Evolutionary conservation across 2,888 invertebrate genomes (phyloP).

Genomic region (Lucinisca nassula): DNA sequence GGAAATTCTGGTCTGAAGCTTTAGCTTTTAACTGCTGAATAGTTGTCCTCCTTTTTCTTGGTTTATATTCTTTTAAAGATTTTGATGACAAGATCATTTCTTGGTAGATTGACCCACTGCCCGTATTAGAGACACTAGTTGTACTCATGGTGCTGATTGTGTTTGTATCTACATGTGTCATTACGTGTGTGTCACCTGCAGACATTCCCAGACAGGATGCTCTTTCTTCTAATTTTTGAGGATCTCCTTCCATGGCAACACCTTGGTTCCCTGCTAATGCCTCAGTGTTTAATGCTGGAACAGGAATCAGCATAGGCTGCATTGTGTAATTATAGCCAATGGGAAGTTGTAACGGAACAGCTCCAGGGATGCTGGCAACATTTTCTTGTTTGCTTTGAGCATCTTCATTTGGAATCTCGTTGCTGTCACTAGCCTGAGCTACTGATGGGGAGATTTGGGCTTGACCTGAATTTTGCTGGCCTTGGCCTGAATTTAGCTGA

Average conservation of each 20-base stretch:
- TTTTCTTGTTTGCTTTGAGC: not conserved
- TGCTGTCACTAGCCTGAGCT: not conserved
- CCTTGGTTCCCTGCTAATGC: not conserved
- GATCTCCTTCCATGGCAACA: not conserved
- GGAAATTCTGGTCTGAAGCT: conserved; percentile 75
- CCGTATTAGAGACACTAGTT: conserved; percentile 67
- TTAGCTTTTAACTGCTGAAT: conserved; percentile 79
- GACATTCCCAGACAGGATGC: not conserved
- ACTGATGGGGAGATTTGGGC: not conserved
- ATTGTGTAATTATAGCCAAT: conserved; percentile 54
- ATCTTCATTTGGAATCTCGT: not conserved
- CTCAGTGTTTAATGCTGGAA: conserved; percentile 6
- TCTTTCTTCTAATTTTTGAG: not conserved
- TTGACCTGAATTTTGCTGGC: not conserved
- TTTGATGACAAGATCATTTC: conserved; percentile 81
- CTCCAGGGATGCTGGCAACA: not conserved
- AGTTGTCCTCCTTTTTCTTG: conserved; percentile 76
- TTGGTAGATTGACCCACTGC: conserved; percentile 76
- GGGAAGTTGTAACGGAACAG: not conserved
- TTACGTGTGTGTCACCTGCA: conserved; percentile 46
- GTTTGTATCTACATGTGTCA: conserved; percentile 51
- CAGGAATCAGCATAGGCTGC: conserved; percentile 54
- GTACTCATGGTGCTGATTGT: conserved; percentile 68
- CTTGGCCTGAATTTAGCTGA: not conserved
- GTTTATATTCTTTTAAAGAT: conserved; percentile 78